phyloP scores from a whole-genome alignment of 2,797 vertebrate genomes.

The Melanitta fusca region DNA sequence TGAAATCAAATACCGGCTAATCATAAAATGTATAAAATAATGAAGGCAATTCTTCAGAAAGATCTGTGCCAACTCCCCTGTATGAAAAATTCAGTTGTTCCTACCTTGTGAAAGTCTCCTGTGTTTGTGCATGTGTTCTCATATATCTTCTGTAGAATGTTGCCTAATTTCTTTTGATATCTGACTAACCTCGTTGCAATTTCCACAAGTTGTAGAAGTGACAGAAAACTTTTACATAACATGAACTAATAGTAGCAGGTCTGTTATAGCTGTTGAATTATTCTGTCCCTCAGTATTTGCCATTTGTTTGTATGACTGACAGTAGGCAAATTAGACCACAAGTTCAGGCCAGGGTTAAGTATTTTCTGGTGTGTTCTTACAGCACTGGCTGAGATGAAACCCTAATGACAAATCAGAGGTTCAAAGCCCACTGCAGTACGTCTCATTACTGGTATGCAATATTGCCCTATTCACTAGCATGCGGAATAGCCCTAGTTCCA shows the following conservation, averaged over 20 bases:
- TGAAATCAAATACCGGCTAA: constrained; percentile 26
- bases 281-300: constrained; percentile 6
- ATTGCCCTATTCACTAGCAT: not conserved
- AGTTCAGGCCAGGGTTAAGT: not conserved
- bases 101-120: constrained; percentile 7
- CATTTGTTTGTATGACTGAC: constrained; percentile 8
- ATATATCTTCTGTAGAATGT: not conserved
- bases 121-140: not conserved
- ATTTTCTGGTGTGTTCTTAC: constrained; percentile 10
- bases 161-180: constrained; percentile 52
- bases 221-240: constrained; percentile 21
- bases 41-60: constrained; percentile 24
- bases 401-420: not conserved
- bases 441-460: not conserved
- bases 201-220: not conserved
- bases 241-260: not conserved
- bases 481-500: not conserved
- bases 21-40: not conserved
- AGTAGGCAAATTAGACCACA: not conserved
- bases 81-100: constrained; percentile 3
- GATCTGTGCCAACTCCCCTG: not conserved
- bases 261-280: constrained; percentile 10
- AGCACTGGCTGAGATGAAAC: not conserved
- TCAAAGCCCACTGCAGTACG: not conserved
- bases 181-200: constrained; percentile 50